phyloP scores from a whole-genome alignment of 1,140 invertebrate genomes.

The Euura lappo region DNA sequence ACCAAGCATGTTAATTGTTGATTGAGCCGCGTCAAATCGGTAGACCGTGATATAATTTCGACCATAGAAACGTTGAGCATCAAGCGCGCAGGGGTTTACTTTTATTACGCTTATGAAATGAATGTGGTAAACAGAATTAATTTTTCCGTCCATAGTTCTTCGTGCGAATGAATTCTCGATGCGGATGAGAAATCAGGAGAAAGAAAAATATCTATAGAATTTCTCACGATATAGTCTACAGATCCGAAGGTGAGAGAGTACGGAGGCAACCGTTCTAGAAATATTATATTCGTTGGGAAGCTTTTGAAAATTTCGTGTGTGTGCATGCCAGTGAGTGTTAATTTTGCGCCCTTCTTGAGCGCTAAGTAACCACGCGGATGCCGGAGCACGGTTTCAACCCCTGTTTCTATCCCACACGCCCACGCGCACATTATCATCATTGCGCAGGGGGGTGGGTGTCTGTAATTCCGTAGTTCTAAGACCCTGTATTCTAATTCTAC shows the following conservation, averaged over 20 bases:
- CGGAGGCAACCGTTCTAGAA: not conserved
- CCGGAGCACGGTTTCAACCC: not conserved
- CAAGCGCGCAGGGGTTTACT: not conserved
- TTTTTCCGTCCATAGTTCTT: no score
- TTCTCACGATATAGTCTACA: no score
- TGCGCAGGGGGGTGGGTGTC: not conserved
- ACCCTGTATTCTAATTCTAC: not conserved
- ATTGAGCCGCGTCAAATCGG: not conserved
- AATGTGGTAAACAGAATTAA: not conserved
- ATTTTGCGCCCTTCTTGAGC: not conserved
- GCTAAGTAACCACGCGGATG: not conserved
- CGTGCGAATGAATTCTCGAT: no score
- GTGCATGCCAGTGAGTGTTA: conserved; percentile 4
- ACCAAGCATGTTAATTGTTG: conserved; percentile 1
- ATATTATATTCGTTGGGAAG: not conserved
- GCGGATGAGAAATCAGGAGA: no score
- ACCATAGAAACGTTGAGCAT: not conserved
- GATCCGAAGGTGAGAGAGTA: not conserved
- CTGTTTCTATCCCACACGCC: conserved; percentile 2
- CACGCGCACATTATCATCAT: conserved; percentile 4
- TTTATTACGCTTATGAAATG: not conserved
- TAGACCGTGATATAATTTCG: not conserved
- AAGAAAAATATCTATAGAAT: no score
- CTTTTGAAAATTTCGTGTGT: conserved; percentile 7
- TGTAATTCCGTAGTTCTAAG: conserved; percentile 3